Evolutionary conservation across 2,113 vertebrate species (phyloP), one percentile per base, ranked within the genome.

Genomic region (Lepus europaeus): DNA sequence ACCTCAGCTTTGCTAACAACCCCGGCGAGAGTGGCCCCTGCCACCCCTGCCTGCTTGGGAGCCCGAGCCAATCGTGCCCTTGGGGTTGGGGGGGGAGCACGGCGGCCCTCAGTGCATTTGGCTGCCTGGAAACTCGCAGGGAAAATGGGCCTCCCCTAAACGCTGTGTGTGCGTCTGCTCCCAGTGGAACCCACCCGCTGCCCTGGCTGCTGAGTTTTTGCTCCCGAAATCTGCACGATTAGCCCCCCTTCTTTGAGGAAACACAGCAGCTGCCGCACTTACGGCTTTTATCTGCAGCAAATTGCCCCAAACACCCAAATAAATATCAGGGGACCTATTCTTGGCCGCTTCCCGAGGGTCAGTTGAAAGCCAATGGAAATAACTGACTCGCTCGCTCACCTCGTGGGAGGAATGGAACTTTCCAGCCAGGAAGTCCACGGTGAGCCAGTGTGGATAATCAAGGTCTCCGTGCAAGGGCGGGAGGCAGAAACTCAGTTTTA

Each of bases 281-380:
- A 87, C 0, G 0, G 97, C 85, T 49, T 97, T 96, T 96, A 88
- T 45, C 73, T 51, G 33, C 68, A 85, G 93, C 39, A 97, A 97
- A 98, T 82, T 85, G 79, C 96, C 95, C 6, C 89, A 89, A 95
- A 82, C 85, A 73, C 92, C 94, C 91, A 94, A 93, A 96, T 96
- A 90, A 95, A 91, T 96, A 87, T 91, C 90, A 79, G 87, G 89
- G 72, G 51, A 97, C 93, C 95, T 93, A 96, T 97, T 95, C 85
- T 93, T 97, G 53, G 83, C 51, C 0, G 93, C 89, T 56, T 90
- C 29, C 59, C 0, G 0, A 89, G 85, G 97, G 96, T 82, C 86
- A 36, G 77, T 2, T 89, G 72, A 45, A 96, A 97, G 95, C 96
- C 86, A n/a, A 1, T 80, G 93, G 82, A 72, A 96, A 96, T 68